These are phyloP conservation scores for Sitophilus oryzae DNA, from an alignment of 1,140 invertebrate species.

Conservation along the genomic window DNA sequence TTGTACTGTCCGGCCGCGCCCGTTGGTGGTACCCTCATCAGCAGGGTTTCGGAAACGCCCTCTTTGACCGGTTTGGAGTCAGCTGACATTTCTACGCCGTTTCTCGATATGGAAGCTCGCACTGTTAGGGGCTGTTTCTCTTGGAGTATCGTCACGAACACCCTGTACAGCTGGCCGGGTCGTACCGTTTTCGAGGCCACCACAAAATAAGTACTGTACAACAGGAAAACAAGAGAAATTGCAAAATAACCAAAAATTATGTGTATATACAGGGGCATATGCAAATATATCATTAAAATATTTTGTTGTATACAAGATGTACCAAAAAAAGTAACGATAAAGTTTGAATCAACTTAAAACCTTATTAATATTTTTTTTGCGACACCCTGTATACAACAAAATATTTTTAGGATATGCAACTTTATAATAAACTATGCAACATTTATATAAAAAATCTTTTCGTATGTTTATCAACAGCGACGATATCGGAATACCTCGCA, in stretches of 20 bases:
- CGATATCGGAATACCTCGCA: too few species aligned
- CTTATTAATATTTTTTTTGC: too few species aligned
- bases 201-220: constrained; percentile 85
- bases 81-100: constrained; percentile 79
- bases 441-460: too few species aligned
- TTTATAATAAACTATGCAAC: too few species aligned
- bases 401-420: too few species aligned
- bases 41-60: constrained; percentile 73
- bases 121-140: constrained; percentile 69
- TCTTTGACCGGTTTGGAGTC: constrained; percentile 71
- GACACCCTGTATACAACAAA: too few species aligned
- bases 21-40: constrained; percentile 77
- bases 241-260: too few species aligned
- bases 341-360: too few species aligned
- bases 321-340: too few species aligned
- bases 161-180: constrained; percentile 78
- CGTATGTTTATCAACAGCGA: background rate
- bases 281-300: background rate
- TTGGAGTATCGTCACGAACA: constrained; percentile 71
- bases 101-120: constrained; percentile 74
- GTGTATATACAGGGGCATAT: background rate
- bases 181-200: constrained; percentile 79
- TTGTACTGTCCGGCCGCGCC: constrained; percentile 76
- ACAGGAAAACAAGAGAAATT: too few species aligned
- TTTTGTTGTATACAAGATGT: too few species aligned